These are phyloP conservation scores for Delia radicum DNA, from an alignment of 1,140 invertebrate genomes.

Conservation along the genomic window DNA sequence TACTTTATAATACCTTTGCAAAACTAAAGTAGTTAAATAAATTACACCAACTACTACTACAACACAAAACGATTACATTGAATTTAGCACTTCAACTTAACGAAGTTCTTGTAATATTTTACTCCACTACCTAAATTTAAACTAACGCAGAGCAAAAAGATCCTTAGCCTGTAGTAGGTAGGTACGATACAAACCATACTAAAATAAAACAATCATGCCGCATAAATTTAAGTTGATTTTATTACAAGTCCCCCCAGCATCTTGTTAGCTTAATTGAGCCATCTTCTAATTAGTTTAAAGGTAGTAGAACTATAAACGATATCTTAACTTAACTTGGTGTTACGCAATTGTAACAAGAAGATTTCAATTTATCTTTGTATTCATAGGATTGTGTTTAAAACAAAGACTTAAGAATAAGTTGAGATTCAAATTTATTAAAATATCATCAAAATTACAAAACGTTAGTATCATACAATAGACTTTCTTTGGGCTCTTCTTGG, in stretches of 20 bases:
- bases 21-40: background rate
- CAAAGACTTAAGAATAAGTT: no score
- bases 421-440: no score
- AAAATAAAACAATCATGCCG: background rate
- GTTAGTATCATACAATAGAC: background rate
- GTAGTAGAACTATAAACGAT: background rate
- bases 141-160: background rate
- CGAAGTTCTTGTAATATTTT: background rate
- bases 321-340: slow-evolving; percentile 19
- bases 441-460: background rate
- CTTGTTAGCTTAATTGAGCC: slow-evolving; percentile 32
- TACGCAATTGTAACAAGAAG: slow-evolving; percentile 6
- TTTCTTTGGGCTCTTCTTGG: background rate
- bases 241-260: slow-evolving; percentile 23
- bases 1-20: background rate
- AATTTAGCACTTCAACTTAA: background rate
- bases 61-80: background rate
- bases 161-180: background rate
- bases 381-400: background rate
- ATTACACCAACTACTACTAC: background rate
- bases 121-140: background rate
- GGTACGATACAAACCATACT: no score
- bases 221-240: background rate
- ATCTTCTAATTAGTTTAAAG: slow-evolving; percentile 28
- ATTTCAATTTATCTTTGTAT: background rate